These are phyloP conservation scores for Coecobrya sp. DNA, from an alignment of 2,888 invertebrate genomes.

Conservation along the genomic window DNA sequence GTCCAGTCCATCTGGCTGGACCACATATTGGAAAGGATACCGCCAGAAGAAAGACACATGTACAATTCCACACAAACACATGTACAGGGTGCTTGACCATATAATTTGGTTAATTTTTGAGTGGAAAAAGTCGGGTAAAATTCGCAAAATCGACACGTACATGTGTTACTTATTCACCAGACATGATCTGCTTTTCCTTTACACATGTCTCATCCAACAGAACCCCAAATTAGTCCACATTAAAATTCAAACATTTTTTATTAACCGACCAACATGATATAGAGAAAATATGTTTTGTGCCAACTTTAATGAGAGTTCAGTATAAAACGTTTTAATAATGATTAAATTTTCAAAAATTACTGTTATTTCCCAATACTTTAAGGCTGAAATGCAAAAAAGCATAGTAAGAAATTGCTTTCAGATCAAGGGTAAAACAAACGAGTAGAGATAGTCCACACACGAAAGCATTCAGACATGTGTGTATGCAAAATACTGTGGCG, in stretches of 20 bases:
- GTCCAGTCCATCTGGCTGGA: constrained; percentile 63
- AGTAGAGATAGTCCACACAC: neutral
- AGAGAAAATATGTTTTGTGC: neutral
- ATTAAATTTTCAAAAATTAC: neutral
- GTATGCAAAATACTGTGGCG: constrained; percentile 1
- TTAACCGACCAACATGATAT: neutral
- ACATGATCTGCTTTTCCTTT: constrained; percentile 64
- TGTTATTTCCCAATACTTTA: neutral
- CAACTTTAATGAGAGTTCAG: neutral
- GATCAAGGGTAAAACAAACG: constrained; percentile 4
- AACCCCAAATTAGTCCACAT: constrained; percentile 59
- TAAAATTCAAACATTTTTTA: constrained; percentile 31
- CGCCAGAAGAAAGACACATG: constrained; percentile 33
- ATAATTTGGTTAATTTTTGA: constrained; percentile 62
- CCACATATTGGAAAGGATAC: neutral
- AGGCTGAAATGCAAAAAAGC: constrained; percentile 50
- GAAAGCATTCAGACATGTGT: neutral
- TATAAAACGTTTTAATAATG: neutral
- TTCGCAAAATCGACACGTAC: constrained; percentile 60
- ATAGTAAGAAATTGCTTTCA: neutral
- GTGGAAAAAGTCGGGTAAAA: constrained; percentile 34
- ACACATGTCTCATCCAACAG: constrained; percentile 53
- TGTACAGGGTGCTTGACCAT: neutral
- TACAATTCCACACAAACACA: constrained; percentile 22
- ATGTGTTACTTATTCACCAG: constrained; percentile 51